Conservation (phyloP, 2,797 vertebrate species). For the Hapalemur alaotrensis region DNA sequence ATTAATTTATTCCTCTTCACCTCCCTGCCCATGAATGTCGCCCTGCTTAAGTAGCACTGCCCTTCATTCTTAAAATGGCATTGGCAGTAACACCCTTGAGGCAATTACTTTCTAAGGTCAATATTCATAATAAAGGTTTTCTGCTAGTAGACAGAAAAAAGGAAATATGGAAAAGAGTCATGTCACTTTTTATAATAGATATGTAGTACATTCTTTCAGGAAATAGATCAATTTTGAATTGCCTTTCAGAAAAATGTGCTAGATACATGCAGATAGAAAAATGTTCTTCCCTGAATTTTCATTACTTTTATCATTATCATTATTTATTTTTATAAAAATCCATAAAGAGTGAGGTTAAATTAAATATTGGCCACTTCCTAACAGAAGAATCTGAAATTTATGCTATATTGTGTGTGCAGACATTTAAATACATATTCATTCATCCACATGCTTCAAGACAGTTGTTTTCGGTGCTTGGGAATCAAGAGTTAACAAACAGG, state of each 20-base stretch:
- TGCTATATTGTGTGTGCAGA: not conserved
- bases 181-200: not conserved
- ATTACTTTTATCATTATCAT: not conserved
- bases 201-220: not conserved
- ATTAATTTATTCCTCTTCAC: constrained; percentile 1
- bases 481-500: not conserved
- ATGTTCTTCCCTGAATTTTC: not conserved
- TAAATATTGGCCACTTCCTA: not conserved
- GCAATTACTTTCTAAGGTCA: constrained; percentile 29
- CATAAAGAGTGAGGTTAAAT: not conserved
- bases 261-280: not conserved
- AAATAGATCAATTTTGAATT: constrained; percentile 25
- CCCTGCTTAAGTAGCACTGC: not conserved
- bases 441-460: not conserved
- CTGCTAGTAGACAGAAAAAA: not conserved
- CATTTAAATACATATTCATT: not conserved
- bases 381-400: not conserved
- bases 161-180: not conserved
- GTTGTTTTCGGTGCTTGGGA: not conserved
- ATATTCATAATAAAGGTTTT: not conserved
- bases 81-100: not conserved
- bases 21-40: not conserved
- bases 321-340: constrained; percentile 22
- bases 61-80: constrained; percentile 43
- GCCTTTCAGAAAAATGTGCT: constrained; percentile 17